Conservation (phyloP, 2,888 invertebrate genomes). For the Slavum lentiscoides region DNA sequence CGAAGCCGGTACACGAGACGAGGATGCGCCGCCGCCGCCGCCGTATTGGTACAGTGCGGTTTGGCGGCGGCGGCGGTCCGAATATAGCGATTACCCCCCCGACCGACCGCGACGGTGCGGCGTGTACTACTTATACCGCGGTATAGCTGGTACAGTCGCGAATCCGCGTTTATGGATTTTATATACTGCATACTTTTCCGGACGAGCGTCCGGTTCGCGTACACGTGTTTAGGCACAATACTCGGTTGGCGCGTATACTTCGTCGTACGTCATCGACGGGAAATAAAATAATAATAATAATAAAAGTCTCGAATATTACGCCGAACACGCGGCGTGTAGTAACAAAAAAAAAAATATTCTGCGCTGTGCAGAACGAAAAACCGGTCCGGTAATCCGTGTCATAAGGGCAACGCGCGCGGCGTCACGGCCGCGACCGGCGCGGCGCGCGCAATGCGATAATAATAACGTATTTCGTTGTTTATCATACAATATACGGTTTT, state of each 20-base stretch:
- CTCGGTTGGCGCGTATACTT: too few relatives aligned
- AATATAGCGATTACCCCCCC: background rate
- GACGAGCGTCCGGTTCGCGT: slow-evolving; percentile 5
- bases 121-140: slow-evolving; percentile 17
- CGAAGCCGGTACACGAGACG: too few relatives aligned
- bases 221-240: background rate
- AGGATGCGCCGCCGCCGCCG: too few relatives aligned
- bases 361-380: slow-evolving; percentile 13
- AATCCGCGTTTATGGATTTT: background rate
- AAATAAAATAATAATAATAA: background rate
- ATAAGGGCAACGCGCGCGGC: slow-evolving; percentile 38
- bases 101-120: background rate
- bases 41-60: too few relatives aligned
- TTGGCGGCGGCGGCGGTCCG: too few relatives aligned
- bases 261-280: background rate
- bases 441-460: background rate
- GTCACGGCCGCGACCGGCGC: slow-evolving; percentile 19
- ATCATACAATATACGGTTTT: too few relatives aligned
- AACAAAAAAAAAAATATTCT: background rate
- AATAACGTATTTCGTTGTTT: too few relatives aligned
- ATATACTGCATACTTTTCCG: background rate
- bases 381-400: slow-evolving; percentile 46
- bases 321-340: background rate
- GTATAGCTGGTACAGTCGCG: too few relatives aligned
- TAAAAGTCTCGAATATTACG: too few relatives aligned